Conservation (phyloP, 1,140 invertebrate genomes). For the Leptestheria dahalacensis region DNA sequence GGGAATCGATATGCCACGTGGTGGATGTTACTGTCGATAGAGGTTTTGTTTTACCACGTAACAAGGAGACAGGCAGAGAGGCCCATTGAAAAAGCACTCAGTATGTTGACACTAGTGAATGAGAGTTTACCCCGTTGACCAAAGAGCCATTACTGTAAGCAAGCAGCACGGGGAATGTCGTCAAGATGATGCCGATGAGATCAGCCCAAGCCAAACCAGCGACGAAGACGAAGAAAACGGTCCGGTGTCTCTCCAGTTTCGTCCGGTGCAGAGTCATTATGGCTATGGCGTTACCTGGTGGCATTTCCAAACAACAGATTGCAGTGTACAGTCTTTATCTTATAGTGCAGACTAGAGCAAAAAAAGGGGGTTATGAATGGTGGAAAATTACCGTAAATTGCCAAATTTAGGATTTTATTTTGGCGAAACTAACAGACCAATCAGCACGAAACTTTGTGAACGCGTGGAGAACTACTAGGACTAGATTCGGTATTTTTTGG, state of each 20-base stretch:
- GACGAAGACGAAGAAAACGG: slow-evolving; percentile 30
- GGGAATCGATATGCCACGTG: no score
- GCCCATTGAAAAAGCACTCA: no score
- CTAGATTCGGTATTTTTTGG: no score
- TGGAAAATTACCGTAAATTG: no score
- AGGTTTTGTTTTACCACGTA: no score
- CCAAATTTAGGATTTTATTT: no score
- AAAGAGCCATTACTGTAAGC: slow-evolving; percentile 27
- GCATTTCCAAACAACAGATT: neutral
- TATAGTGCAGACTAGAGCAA: neutral
- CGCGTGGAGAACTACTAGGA: no score
- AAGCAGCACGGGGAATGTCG: slow-evolving; percentile 26
- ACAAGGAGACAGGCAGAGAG: no score
- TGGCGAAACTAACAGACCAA: no score
- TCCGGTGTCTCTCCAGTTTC: slow-evolving; percentile 20
- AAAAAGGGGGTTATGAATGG: neutral
- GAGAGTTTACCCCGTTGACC: slow-evolving; percentile 27
- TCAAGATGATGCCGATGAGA: slow-evolving; percentile 28
- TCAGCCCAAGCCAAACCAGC: slow-evolving; percentile 31
- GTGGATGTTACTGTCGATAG: no score
- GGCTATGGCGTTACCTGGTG: slow-evolving; percentile 22
- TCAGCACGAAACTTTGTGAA: no score
- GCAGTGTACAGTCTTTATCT: neutral
- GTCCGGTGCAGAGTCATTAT: slow-evolving; percentile 12
- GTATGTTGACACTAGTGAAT: no score